These are phyloP conservation scores for Hydra vulgaris DNA, from an alignment of 30 jellyfish, hydroid and myxozoan species.

Conservation along the genomic window DNA sequence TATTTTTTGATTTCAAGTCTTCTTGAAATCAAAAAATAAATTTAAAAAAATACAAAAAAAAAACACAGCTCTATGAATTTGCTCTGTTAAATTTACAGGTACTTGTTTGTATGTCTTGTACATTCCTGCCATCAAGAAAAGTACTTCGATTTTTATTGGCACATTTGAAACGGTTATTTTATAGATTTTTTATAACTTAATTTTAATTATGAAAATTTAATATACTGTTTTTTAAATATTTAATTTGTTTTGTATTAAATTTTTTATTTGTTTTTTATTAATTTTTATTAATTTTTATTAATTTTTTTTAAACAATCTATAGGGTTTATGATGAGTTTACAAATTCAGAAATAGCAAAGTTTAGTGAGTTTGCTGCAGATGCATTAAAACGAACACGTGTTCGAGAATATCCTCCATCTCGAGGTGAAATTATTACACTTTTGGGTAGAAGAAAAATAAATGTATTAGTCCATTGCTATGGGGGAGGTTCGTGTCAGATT, in stretches of 20 bases:
- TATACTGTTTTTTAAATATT: no score
- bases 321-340: constrained; percentile 76
- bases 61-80: no score
- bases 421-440: constrained; percentile 87
- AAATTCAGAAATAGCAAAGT: constrained; percentile 79
- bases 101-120: constrained; percentile 93
- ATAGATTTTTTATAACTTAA: neutral
- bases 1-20: neutral
- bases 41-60: no score
- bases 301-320: no score
- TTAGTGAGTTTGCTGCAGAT: constrained; percentile 80
- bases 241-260: no score
- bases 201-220: neutral
- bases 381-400: constrained; percentile 73
- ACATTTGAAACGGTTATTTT: constrained; percentile 75
- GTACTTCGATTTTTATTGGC: constrained; percentile 64
- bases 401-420: constrained; percentile 96
- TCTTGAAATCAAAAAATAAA: no score
- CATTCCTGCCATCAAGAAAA: constrained; percentile 92
- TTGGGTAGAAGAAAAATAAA: constrained; percentile 89
- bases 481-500: constrained; percentile 96
- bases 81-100: constrained; percentile 31
- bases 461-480: constrained; percentile 82
- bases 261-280: no score
- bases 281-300: no score